phyloP scores from a whole-genome alignment of 2,888 invertebrate genomes.

The Lysandra bellargus region DNA sequence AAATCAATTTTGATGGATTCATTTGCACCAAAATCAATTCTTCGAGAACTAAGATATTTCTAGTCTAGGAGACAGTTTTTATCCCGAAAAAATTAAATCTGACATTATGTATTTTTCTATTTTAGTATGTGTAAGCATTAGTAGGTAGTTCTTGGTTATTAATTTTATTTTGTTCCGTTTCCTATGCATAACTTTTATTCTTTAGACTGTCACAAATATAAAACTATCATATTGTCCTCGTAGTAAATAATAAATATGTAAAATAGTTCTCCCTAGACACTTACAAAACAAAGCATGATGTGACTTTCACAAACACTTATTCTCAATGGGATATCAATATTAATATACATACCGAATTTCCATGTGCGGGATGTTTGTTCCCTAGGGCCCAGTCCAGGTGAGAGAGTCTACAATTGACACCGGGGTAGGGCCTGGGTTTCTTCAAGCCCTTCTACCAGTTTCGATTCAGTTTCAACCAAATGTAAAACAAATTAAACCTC shows the following conservation, averaged over 20 bases:
- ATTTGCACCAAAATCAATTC: no score
- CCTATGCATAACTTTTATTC: no score
- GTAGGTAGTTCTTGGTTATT: no score
- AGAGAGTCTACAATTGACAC: constrained; percentile 5
- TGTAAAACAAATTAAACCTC: no score
- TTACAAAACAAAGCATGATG: not conserved
- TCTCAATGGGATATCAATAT: constrained; percentile 16
- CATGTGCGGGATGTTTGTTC: not conserved
- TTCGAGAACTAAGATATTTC: no score
- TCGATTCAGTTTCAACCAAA: not conserved
- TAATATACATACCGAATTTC: constrained; percentile 13
- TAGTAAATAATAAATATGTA: constrained; percentile 3
- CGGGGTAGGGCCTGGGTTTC: not conserved
- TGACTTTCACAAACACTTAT: constrained; percentile 18
- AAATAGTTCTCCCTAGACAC: not conserved
- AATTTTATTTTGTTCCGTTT: no score
- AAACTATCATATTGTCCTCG: not conserved
- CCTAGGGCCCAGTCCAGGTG: constrained; percentile 2
- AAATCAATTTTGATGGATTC: no score
- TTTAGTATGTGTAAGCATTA: no score
- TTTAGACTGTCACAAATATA: not conserved
- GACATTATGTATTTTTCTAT: no score
- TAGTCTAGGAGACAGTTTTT: no score
- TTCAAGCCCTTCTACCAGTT: not conserved
- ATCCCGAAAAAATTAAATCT: no score